Percentiles rank a stretch among this genome's conserved stretches.
These are phyloP conservation scores for Enteromius trimaculatus DNA, from an alignment of 2,797 vertebrate genomes.

Conservation along the genomic window DNA sequence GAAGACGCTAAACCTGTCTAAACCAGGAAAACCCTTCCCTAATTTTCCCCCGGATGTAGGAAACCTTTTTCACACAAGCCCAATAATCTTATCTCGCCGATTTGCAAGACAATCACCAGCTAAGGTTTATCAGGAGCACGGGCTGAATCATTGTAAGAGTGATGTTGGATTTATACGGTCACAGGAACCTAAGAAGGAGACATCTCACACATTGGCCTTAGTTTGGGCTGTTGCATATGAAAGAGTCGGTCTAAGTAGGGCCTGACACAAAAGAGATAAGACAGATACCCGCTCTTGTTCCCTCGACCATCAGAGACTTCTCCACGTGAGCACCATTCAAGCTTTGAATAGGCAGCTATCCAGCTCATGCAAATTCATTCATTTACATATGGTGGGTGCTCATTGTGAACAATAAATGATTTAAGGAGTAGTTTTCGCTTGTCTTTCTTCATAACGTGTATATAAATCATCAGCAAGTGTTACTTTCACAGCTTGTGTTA, in stretches of 20 bases:
- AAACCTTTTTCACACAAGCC: conserved; percentile 28
- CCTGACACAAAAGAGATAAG: conserved; percentile 56
- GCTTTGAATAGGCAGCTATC: conserved; percentile 48
- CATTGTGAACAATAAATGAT: conserved; percentile 20
- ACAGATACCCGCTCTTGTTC: conserved; percentile 64
- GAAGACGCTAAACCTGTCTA: not conserved
- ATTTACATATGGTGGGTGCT: conserved; percentile 67
- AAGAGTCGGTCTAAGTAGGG: conserved; percentile 57
- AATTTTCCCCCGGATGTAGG: conserved; percentile 19
- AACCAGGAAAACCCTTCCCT: conserved; percentile 33
- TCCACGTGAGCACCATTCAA: conserved; percentile 35
- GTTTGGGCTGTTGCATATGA: conserved; percentile 64
- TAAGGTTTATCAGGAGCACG: conserved; percentile 46
- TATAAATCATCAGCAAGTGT: not conserved
- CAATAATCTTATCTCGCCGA: conserved; percentile 34
- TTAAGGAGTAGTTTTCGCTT: conserved; percentile 22
- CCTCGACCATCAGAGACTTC: conserved; percentile 36
- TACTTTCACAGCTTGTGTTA: not conserved
- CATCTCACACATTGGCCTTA: conserved; percentile 59
- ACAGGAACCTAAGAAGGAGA: conserved; percentile 63
- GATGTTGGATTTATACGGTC: conserved; percentile 43
- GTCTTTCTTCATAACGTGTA: not conserved
- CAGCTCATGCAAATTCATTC: conserved; percentile 71
- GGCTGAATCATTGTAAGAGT: conserved; percentile 35
- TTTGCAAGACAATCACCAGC: conserved; percentile 54